Base-by-base conservation (phyloP, 1,140 invertebrate genomes). In the Trachymyrmex septentrionalis region DNA sequence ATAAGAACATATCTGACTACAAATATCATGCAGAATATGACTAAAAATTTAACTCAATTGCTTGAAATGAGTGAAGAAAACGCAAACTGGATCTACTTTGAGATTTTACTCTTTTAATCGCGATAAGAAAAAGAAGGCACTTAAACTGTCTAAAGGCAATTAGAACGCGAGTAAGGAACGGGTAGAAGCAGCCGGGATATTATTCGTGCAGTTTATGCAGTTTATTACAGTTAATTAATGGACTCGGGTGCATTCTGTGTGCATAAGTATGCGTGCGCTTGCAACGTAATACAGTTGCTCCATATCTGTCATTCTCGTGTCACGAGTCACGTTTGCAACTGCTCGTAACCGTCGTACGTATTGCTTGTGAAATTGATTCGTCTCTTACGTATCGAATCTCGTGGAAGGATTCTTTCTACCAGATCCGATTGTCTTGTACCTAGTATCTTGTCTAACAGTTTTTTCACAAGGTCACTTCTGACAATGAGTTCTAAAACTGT, bases 141-240 rank as follows among this genome's bases (percentile, higher is more conserved):
- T 84, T 73, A 75, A 73, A 61, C 77, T 19, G 85, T n/a, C 66
- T 24, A 80, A 71, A 81, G 66, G 55, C 85, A 81, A 86, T 86
- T 71, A 69, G 44, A 72, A 81, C 27, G 69, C 57, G 84, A 80
- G 61, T 4, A 50, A 63, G 57, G 72, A 73, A 27, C 5, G 34
- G 10, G 50, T 27, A 44, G 34, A 10, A 44, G 55, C 30, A 55
- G 27, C 38, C 44, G 9, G 76, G 38, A 61, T 61, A 82, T 73
- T 84, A 66, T 76, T 86, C 61, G 80, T 44, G 57, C 80, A 30
- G 73, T 90, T 88, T 85, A 85, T 63, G 86, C 89, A 87, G 87
- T 93, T 93, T 91, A 94, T 93, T 91, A 91, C 88, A 87, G 88
- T 88, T 93, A 93, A 94, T 94, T 94, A 94, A 94, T 94, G 92